Conservation (phyloP, 2,113 vertebrate genomes). For the Eudyptes chrysolophus region DNA sequence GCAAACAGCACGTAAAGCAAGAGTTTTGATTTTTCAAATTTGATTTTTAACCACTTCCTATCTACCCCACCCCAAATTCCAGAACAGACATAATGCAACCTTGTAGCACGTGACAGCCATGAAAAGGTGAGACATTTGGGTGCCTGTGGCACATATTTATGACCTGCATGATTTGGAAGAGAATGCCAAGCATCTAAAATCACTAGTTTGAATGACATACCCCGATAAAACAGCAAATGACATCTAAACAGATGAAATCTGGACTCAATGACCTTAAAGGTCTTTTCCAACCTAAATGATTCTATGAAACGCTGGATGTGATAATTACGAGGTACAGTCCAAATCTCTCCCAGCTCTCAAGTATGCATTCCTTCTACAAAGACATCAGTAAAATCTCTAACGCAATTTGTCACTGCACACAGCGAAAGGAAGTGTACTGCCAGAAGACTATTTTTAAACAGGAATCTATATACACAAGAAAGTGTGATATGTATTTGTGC, state of each 20-base stretch:
- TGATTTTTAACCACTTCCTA: not conserved
- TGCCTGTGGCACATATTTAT: not conserved
- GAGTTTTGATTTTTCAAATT: not conserved
- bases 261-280: not conserved
- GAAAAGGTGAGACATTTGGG: not conserved
- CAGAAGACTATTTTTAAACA: constrained; percentile 3
- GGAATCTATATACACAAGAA: not conserved
- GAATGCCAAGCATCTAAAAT: not conserved
- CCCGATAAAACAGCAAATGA: not conserved
- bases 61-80: not conserved
- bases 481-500: not conserved
- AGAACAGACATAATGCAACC: not conserved
- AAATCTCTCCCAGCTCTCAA: not conserved
- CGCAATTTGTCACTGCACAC: not conserved
- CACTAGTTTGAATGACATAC: not conserved
- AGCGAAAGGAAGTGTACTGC: not conserved
- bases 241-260: not conserved
- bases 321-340: not conserved
- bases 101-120: not conserved
- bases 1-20: accelerated
- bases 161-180: not conserved
- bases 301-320: not conserved
- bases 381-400: not conserved
- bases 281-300: not conserved
- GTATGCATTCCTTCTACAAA: not conserved